Conservation (phyloP, 1,140 invertebrate species). For the Bombus fervidus region DNA sequence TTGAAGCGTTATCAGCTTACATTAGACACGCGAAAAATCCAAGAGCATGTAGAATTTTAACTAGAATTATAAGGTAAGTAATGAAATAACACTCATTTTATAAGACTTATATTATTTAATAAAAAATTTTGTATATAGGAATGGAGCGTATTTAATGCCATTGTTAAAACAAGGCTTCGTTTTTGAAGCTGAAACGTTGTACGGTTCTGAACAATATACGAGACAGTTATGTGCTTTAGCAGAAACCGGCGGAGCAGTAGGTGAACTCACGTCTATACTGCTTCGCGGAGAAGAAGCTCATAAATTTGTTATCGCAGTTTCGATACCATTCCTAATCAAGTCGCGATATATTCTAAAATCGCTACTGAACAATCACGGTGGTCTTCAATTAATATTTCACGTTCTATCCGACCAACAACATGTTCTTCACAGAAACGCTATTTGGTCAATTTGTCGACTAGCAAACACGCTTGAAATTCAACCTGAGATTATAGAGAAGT, state of each 20-base stretch:
- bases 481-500: constrained; percentile 61
- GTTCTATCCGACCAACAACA: constrained; percentile 67
- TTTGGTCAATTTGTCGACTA: constrained; percentile 75
- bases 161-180: constrained; percentile 78
- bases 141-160: constrained; percentile 73
- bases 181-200: constrained; percentile 75
- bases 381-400: constrained; percentile 74
- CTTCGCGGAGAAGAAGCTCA: constrained; percentile 71
- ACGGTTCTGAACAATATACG: constrained; percentile 69
- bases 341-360: constrained; percentile 65
- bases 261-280: constrained; percentile 72
- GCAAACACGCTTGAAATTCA: constrained; percentile 71
- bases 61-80: constrained; percentile 72
- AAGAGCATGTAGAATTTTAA: constrained; percentile 71
- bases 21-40: constrained; percentile 71
- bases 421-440: constrained; percentile 71
- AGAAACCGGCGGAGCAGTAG: constrained; percentile 73
- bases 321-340: constrained; percentile 78
- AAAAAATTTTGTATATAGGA: constrained; percentile 59
- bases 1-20: constrained; percentile 74
- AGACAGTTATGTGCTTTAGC: constrained; percentile 67
- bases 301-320: constrained; percentile 74
- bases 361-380: constrained; percentile 73
- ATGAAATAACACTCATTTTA: background rate
- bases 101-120: background rate